Percentiles rank a stretch among this genome's conserved stretches.
Evolutionary conservation across 2,888 invertebrate genomes (phyloP).

Genomic region (Laothoe populi): DNA sequence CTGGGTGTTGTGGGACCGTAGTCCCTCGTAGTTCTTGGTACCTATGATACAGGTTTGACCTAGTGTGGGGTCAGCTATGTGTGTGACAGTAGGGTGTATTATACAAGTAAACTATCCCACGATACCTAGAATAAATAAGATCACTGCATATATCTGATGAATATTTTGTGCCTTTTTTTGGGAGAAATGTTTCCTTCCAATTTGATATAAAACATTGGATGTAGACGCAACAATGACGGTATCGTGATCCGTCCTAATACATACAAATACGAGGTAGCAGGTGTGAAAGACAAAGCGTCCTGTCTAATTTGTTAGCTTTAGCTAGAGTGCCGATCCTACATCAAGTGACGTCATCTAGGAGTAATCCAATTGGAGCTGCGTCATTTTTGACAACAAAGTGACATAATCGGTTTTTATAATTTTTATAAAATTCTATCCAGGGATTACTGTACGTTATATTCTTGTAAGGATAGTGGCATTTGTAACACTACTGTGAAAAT

Average conservation of each 20-base stretch:
- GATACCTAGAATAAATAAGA: not conserved
- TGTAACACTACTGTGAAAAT: no score
- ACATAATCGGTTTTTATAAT: not conserved
- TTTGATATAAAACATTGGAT: constrained; percentile 9
- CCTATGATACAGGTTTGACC: no score
- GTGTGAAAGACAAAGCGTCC: constrained; percentile 58
- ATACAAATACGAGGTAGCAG: constrained; percentile 54
- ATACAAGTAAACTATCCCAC: no score
- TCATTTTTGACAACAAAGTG: constrained; percentile 17
- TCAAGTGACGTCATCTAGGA: constrained; percentile 54
- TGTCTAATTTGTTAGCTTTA: constrained; percentile 67
- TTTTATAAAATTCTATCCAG: not conserved
- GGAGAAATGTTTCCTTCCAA: not conserved
- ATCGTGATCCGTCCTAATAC: constrained; percentile 37
- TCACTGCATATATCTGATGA: not conserved
- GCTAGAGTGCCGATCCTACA: constrained; percentile 53
- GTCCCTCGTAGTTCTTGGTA: no score
- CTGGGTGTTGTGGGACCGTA: no score
- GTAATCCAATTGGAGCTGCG: constrained; percentile 29
- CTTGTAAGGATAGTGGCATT: no score
- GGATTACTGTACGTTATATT: no score
- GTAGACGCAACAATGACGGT: constrained; percentile 3
- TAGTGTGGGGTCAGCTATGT: no score
- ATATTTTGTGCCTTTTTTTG: not conserved
- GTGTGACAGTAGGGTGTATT: no score